Base-by-base conservation (phyloP, 2,888 invertebrate species). In the Hermaeophaga mercurialis region DNA sequence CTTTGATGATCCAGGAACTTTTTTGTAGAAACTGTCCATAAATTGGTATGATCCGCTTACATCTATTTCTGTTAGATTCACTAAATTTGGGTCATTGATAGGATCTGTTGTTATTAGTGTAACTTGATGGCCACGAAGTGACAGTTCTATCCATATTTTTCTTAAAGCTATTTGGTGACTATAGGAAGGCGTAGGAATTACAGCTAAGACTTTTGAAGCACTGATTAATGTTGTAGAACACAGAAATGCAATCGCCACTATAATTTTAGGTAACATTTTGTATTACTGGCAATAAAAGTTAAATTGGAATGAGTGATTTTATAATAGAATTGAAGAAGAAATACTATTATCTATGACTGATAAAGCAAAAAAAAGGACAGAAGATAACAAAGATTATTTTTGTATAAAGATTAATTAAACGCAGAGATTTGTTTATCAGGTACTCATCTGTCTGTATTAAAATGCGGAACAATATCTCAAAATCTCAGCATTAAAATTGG, bases 41-140 rank as follows among this genome's bases (percentile, higher is more conserved):
- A 50, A 26, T 33, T 53, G 39, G 38, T 57, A 62, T 2, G 50
- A 38, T 11, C 43, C 36, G 39, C 48, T 41, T 39, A 66, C 48
- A 43, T 67, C 63, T n/a, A 69, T 67, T 59, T 66, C 66, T 6
- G 56, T 63, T 17, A 69, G 38, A 39, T 66, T 64, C n/a, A 55
- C 46, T 12, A 67, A 43, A 5, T 49, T 22, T 0, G 59, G 46
- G 49, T 66, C 61, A 1, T 59, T 59, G 12, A 67, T 54, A 5
- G 70, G 70, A 38, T 71, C 58, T 2, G 75, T 71, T 3, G 75
- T 71, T n/a, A 75, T 56, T 5, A 73, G 63, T 2, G 74, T 73
- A 6, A 76, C 62, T 45, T 75, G 59, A 56, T 76, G 76, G 26
- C 75, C 75, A 46, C 72, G 54, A 33, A 54, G 31, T 3, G 67